Percentiles rank a stretch among this genome's conserved stretches.
phyloP scores from a whole-genome alignment of 2,797 vertebrate genomes.

The Coranthus polyacanthus region DNA sequence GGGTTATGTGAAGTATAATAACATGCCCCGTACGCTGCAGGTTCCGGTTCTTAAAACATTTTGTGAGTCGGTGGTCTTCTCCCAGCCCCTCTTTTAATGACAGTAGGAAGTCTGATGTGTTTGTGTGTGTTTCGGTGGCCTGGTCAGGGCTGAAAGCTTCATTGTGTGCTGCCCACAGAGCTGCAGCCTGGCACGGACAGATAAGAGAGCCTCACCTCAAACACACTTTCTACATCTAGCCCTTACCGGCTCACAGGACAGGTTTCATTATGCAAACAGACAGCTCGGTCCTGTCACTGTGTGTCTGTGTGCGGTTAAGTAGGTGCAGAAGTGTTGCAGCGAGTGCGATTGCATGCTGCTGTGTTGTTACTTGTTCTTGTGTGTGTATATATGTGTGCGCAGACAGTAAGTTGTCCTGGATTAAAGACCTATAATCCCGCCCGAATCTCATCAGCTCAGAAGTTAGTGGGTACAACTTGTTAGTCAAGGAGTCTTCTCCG shows the following conservation, averaged over 20 bases:
- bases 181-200: slow-evolving; percentile 54
- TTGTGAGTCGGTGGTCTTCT: neutral
- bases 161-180: slow-evolving; percentile 52
- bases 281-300: too few species aligned
- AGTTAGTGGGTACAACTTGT: slow-evolving; percentile 57
- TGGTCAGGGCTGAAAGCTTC: slow-evolving; percentile 47
- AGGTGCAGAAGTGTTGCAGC: slow-evolving; percentile 17
- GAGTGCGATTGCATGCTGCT: too few species aligned
- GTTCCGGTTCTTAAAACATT: too few species aligned
- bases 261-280: slow-evolving; percentile 68
- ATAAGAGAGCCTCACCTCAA: slow-evolving; percentile 71
- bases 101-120: slow-evolving; percentile 50
- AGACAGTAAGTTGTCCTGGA: slow-evolving; percentile 63
- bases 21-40: neutral
- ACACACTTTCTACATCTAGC: slow-evolving; percentile 30
- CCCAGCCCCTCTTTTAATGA: neutral
- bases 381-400: slow-evolving; percentile 6
- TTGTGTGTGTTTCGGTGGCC: slow-evolving; percentile 16
- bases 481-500: slow-evolving; percentile 33
- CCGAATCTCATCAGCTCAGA: slow-evolving; percentile 70
- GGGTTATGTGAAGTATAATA: neutral
- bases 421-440: slow-evolving; percentile 73
- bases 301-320: slow-evolving; percentile 8
- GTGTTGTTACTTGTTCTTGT: slow-evolving; percentile 25
- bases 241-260: slow-evolving; percentile 38